These are phyloP conservation scores for Netelia melanura DNA, from an alignment of 2,888 invertebrate genomes.

Conservation along the genomic window DNA sequence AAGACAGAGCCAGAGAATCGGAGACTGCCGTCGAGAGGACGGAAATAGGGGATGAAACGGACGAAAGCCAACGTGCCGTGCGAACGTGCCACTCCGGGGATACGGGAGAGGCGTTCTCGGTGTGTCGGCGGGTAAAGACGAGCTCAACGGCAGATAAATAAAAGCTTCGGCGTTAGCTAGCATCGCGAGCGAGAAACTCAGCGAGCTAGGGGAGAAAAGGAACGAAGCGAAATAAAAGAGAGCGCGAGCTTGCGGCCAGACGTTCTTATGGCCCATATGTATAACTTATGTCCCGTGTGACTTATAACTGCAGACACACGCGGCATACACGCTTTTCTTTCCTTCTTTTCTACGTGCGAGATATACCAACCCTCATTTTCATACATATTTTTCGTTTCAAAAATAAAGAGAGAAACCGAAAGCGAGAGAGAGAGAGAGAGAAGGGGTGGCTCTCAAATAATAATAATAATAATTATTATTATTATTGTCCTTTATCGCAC, in stretches of 20 bases:
- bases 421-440: too few species aligned
- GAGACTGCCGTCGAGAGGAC: constrained; percentile 31
- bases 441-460: too few species aligned
- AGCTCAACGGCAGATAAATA: constrained; percentile 46
- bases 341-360: constrained; percentile 15
- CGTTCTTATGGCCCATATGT: constrained; percentile 61
- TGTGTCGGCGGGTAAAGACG: constrained; percentile 40
- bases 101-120: constrained; percentile 10
- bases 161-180: constrained; percentile 57
- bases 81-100: constrained; percentile 31
- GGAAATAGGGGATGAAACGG: constrained; percentile 65
- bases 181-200: constrained; percentile 25
- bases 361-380: constrained; percentile 20
- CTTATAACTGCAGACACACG: constrained; percentile 59
- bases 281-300: constrained; percentile 62
- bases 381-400: constrained; percentile 51
- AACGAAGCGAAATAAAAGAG: constrained; percentile 35
- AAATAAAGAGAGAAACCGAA: neutral
- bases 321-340: constrained; percentile 2
- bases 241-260: constrained; percentile 57
- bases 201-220: constrained; percentile 23
- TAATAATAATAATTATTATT: constrained; percentile 2
- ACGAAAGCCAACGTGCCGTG: constrained; percentile 60
- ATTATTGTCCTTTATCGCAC: neutral
- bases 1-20: neutral